Conservation (phyloP, 2,888 invertebrate species). For the Coronaproctus castanopsis region DNA sequence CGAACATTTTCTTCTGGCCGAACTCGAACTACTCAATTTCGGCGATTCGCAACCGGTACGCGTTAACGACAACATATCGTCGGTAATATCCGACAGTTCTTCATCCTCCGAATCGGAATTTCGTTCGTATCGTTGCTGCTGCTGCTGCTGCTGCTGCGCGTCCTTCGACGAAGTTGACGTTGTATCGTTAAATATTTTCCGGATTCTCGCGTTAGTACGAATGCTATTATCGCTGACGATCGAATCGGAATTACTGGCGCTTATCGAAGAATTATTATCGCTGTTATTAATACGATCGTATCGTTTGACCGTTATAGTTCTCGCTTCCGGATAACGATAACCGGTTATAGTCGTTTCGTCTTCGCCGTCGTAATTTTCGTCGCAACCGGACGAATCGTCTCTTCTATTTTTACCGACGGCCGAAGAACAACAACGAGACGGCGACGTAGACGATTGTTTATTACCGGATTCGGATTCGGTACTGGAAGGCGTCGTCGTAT, state of each 20-base stretch:
- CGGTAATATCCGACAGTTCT: neutral
- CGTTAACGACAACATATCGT: neutral
- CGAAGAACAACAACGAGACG: too few relatives aligned
- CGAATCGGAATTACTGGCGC: constrained; percentile 10
- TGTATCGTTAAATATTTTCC: neutral
- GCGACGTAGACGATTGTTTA: neutral
- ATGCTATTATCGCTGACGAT: neutral
- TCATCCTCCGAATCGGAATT: neutral
- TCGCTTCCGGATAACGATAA: too few relatives aligned
- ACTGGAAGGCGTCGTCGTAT: constrained; percentile 9
- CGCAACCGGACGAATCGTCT: constrained; percentile 7
- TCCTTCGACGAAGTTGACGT: neutral
- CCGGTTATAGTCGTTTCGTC: constrained; percentile 12
- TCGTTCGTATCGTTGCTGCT: neutral
- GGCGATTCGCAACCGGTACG: constrained; percentile 6
- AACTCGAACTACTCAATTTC: constrained; percentile 1
- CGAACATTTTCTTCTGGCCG: constrained; percentile 7
- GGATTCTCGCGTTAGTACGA: too few relatives aligned
- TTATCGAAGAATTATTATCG: too few relatives aligned
- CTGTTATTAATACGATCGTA: too few relatives aligned
- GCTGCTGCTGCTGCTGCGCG: neutral
- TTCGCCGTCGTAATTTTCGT: constrained; percentile 12
- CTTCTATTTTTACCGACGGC: neutral
- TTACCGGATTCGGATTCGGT: constrained; percentile 11
- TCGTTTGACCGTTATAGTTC: too few relatives aligned